Evolutionary conservation across 2,113 vertebrate genomes (phyloP).

Genomic region (Origma solitaria): DNA sequence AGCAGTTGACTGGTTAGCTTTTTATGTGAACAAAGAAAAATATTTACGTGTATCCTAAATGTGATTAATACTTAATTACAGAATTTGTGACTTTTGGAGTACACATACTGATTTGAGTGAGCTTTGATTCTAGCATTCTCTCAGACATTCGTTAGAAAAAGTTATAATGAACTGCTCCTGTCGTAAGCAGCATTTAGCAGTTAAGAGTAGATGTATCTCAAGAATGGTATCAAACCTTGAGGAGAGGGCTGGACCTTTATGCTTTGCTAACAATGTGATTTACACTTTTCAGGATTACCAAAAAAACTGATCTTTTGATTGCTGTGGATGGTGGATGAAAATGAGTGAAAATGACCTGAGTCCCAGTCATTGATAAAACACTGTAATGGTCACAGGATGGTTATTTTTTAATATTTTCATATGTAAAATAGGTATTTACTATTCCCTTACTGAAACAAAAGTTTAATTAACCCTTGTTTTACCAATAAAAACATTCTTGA

Average conservation of each 20-base stretch:
- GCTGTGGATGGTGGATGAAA: constrained; percentile 46
- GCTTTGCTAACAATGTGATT: neutral
- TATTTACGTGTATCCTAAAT: neutral
- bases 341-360: neutral
- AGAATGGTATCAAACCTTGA: neutral
- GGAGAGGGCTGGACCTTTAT: neutral
- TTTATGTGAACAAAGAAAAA: neutral
- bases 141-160: neutral
- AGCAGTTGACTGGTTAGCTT: neutral
- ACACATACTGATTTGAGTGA: neutral
- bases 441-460: neutral
- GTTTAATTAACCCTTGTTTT: constrained; percentile 34
- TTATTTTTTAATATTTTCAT: constrained; percentile 37
- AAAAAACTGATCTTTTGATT: constrained; percentile 77
- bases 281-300: constrained; percentile 65
- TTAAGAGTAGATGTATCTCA: neutral
- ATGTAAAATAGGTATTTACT: constrained; percentile 28
- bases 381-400: neutral
- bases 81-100: neutral
- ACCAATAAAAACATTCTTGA: neutral
- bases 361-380: neutral
- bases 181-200: neutral
- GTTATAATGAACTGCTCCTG: neutral
- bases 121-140: neutral
- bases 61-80: neutral